Evolutionary conservation across 92 coral and sea anemone genomes (phyloP).

Genomic region (Epizoanthus rinbou): DNA sequence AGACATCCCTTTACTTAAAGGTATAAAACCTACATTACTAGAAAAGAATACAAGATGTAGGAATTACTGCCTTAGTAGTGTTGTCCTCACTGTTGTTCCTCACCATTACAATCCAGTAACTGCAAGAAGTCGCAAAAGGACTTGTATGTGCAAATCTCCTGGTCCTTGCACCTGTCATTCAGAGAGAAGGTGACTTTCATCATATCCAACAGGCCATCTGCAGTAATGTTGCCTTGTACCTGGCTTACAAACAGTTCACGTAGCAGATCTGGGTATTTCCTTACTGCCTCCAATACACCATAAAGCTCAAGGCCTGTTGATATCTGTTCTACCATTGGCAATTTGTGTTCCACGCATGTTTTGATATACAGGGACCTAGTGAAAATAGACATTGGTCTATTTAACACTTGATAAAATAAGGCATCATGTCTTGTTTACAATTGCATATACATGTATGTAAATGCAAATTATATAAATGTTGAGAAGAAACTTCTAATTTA

Average conservation of each 20-base stretch:
- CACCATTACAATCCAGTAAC: conserved; percentile 41
- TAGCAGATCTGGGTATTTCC: conserved; percentile 41
- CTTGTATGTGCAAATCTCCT: conserved; percentile 39
- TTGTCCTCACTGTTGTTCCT: neutral
- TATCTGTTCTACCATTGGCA: conserved; percentile 56
- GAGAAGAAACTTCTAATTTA: too few species aligned
- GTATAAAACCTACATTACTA: neutral
- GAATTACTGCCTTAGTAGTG: neutral
- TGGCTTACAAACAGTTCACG: conserved; percentile 37
- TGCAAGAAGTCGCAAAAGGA: conserved; percentile 30
- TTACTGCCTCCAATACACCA: conserved; percentile 47
- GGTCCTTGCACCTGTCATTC: conserved; percentile 12
- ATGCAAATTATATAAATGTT: too few species aligned
- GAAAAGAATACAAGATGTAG: neutral
- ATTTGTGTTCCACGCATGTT: conserved; percentile 48
- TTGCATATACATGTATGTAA: too few species aligned
- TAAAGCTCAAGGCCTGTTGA: conserved; percentile 51
- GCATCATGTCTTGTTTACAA: too few species aligned
- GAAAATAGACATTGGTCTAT: too few species aligned
- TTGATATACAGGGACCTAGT: conserved; percentile 54
- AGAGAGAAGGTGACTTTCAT: conserved; percentile 30
- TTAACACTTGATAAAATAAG: too few species aligned
- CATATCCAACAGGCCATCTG: conserved; percentile 34
- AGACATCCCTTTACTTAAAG: too few species aligned
- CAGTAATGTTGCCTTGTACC: conserved; percentile 20